phyloP scores from a whole-genome alignment of 2,888 invertebrate species.

The Caenorhabditis imperialis region DNA sequence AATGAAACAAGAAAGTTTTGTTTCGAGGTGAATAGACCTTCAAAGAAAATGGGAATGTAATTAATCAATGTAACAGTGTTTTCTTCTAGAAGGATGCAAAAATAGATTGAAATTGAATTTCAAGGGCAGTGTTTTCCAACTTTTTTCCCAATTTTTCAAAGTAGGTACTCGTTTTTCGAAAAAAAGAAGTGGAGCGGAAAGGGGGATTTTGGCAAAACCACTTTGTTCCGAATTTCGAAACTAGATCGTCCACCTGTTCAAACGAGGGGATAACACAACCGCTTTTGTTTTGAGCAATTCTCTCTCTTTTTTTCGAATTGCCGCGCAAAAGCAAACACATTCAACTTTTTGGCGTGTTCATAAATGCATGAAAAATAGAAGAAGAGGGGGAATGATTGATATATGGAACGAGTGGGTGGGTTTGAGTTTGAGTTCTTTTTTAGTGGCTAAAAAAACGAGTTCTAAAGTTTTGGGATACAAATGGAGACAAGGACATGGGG shows the following conservation, averaged over 20 bases:
- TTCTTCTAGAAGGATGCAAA: too few relatives aligned
- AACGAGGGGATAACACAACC: conserved; percentile 51
- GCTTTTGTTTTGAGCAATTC: conserved; percentile 18
- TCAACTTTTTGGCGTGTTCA: conserved; percentile 34
- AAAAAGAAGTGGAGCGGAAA: conserved; percentile 1
- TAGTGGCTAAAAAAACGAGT: too few relatives aligned
- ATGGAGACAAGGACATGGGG: too few relatives aligned
- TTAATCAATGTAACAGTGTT: too few relatives aligned
- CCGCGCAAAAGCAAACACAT: conserved; percentile 20
- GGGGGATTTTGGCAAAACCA: conserved; percentile 17
- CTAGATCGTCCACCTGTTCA: conserved; percentile 43
- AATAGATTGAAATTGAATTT: too few relatives aligned
- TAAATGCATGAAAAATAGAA: conserved; percentile 8
- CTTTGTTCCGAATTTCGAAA: conserved; percentile 42
- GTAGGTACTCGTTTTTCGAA: not conserved
- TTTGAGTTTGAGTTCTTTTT: too few relatives aligned
- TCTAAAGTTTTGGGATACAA: too few relatives aligned
- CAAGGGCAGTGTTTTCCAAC: too few relatives aligned
- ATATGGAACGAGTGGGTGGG: conserved; percentile 12
- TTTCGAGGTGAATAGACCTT: too few relatives aligned
- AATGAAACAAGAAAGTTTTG: not conserved
- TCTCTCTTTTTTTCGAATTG: not conserved
- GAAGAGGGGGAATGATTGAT: conserved; percentile 19
- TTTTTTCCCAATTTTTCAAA: not conserved
- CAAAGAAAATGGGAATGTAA: too few relatives aligned